phyloP scores from a whole-genome alignment of 1,140 invertebrate genomes.

The Orchesella cincta region DNA sequence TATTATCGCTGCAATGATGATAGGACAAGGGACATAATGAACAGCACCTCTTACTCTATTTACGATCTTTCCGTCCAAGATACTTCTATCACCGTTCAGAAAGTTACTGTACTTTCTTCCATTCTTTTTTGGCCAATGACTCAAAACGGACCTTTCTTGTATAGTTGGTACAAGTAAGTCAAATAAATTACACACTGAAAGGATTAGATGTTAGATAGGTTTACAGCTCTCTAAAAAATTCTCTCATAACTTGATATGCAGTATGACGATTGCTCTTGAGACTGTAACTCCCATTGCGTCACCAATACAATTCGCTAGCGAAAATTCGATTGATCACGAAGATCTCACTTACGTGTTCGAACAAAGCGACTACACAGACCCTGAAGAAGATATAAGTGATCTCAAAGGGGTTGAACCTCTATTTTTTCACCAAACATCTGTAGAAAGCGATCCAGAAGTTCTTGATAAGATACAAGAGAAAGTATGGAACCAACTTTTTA shows the following conservation, averaged over 20 bases:
- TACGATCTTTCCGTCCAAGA: slow-evolving; percentile 38
- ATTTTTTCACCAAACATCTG: slow-evolving; percentile 41
- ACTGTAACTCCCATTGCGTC: slow-evolving; percentile 10
- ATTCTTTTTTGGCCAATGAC: slow-evolving; percentile 50
- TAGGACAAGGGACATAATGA: slow-evolving; percentile 42
- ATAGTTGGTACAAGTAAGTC: slow-evolving; percentile 48
- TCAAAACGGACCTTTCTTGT: slow-evolving; percentile 36
- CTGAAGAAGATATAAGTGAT: slow-evolving; percentile 46
- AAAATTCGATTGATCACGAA: slow-evolving; percentile 48
- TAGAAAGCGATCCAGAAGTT: slow-evolving; percentile 40
- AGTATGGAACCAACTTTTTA: slow-evolving; percentile 28
- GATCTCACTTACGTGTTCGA: slow-evolving; percentile 49
- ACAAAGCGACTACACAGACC: slow-evolving; percentile 45
- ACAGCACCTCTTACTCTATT: slow-evolving; percentile 45
- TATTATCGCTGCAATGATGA: slow-evolving; percentile 42
- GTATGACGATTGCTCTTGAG: slow-evolving; percentile 41
- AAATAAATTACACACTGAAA: slow-evolving; percentile 1
- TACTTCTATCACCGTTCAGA: slow-evolving; percentile 27
- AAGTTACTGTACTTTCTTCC: slow-evolving; percentile 40
- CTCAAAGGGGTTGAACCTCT: slow-evolving; percentile 38
- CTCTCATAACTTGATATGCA: slow-evolving; percentile 22
- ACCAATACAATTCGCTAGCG: slow-evolving; percentile 23
- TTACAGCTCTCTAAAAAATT: not conserved
- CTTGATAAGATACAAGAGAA: slow-evolving; percentile 29
- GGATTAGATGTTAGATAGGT: not conserved